phyloP scores from a whole-genome alignment of 2,113 vertebrate genomes.

The Chaenogobius annularis region DNA sequence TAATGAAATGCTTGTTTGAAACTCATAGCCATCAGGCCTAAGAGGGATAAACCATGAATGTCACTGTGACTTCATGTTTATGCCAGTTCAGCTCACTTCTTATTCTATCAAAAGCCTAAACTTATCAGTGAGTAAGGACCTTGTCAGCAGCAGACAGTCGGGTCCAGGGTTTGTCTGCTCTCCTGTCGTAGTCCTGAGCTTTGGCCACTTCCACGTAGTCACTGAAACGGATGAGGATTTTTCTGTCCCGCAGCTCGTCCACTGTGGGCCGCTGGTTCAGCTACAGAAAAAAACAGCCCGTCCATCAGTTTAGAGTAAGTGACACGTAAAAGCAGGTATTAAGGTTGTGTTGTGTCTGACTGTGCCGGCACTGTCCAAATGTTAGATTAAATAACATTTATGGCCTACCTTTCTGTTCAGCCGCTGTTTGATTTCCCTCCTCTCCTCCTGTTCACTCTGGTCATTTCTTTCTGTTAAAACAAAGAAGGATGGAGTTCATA shows the following conservation, averaged over 20 bases:
- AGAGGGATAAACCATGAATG: too few relatives aligned
- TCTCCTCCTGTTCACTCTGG: slow-evolving; percentile 94
- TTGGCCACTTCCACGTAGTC: slow-evolving; percentile 99
- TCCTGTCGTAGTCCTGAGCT: slow-evolving; percentile 97
- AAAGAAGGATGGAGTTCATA: slow-evolving; percentile 3
- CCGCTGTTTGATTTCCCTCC: slow-evolving; percentile 94
- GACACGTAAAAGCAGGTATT: slow-evolving; percentile 16
- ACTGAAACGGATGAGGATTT: slow-evolving; percentile 97
- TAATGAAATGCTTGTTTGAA: neutral
- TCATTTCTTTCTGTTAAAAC: slow-evolving; percentile 89
- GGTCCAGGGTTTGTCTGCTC: slow-evolving; percentile 97
- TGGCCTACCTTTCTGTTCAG: slow-evolving; percentile 92
- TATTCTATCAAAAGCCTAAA: neutral
- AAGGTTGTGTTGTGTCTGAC: slow-evolving; percentile 11
- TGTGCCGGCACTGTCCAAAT: neutral
- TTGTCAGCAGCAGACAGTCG: slow-evolving; percentile 95
- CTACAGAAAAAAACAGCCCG: slow-evolving; percentile 60
- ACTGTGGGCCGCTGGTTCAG: slow-evolving; percentile 97
- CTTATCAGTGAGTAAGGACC: slow-evolving; percentile 71
- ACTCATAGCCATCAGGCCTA: neutral
- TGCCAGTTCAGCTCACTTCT: neutral
- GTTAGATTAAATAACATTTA: slow-evolving; percentile 17
- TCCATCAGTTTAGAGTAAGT: neutral
- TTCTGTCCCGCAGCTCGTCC: slow-evolving; percentile 93
- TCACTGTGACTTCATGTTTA: neutral